These are phyloP conservation scores for Elysia crispata DNA, from an alignment of 2,888 invertebrate genomes.

Conservation along the genomic window DNA sequence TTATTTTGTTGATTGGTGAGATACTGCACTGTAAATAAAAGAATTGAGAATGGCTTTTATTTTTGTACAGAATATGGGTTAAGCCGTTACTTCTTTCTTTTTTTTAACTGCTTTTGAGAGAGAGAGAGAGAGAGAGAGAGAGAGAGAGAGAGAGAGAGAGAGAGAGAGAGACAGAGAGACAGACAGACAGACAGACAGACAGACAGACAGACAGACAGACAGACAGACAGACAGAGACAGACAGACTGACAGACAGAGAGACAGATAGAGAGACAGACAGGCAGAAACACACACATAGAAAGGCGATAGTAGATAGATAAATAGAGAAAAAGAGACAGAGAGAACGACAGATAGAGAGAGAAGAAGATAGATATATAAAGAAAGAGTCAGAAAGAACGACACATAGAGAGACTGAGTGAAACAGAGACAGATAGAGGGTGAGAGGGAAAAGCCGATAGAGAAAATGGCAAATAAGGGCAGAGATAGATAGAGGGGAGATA, in stretches of 20 bases:
- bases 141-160: neutral
- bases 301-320: neutral
- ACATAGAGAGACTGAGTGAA: neutral
- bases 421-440: too few species aligned
- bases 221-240: neutral
- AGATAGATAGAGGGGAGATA: too few species aligned
- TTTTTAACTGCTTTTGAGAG: neutral
- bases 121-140: neutral
- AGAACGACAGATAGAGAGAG: too few species aligned
- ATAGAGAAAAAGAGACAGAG: too few species aligned
- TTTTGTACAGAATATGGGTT: neutral
- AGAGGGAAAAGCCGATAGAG: too few species aligned
- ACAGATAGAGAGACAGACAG: neutral
- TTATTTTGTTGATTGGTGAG: neutral
- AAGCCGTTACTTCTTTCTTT: neutral
- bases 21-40: conserved; percentile 15
- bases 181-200: neutral
- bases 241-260: neutral
- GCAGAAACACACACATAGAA: too few species aligned
- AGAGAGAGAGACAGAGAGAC: neutral
- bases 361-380: too few species aligned
- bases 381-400: neutral
- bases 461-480: neutral
- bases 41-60: conserved; percentile 12
- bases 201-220: neutral